A percentile compares a stretch with the other conserved stretches of the same genome.
phyloP scores from a whole-genome alignment of 1,140 invertebrate species.

The Ostrea denselamellosa region DNA sequence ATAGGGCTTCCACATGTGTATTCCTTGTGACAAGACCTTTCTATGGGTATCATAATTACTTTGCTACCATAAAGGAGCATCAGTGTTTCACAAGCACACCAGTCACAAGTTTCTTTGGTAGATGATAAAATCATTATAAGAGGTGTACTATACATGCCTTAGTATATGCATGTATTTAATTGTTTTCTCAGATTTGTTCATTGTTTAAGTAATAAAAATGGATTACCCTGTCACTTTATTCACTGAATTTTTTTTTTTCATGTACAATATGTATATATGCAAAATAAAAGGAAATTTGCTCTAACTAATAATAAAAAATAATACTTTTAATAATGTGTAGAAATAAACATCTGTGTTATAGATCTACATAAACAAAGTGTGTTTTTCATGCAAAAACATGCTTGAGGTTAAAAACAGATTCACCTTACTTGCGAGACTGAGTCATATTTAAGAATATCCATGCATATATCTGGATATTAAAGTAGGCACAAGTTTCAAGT shows the following conservation, averaged over 20 bases:
- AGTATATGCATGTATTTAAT: too few relatives aligned
- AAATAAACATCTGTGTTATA: neutral
- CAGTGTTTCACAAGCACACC: too few relatives aligned
- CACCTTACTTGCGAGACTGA: neutral
- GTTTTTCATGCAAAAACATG: neutral
- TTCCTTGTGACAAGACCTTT: too few relatives aligned
- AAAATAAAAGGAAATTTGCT: neutral
- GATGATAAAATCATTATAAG: too few relatives aligned
- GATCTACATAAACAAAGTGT: neutral
- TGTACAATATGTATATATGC: neutral
- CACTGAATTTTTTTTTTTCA: neutral
- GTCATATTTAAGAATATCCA: neutral
- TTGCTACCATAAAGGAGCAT: too few relatives aligned
- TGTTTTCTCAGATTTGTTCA: neutral
- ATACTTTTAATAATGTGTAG: conserved; percentile 4
- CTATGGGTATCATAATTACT: too few relatives aligned
- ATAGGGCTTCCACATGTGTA: too few relatives aligned
- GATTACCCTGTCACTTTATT: neutral
- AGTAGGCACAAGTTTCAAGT: neutral
- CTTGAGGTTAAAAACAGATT: neutral
- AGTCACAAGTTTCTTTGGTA: too few relatives aligned
- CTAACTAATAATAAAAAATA: neutral
- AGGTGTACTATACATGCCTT: too few relatives aligned
- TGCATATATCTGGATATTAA: neutral
- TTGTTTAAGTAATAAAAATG: neutral